These are phyloP conservation scores for Xanthia icteritia DNA, from an alignment of 2,888 invertebrate genomes.

Conservation along the genomic window DNA sequence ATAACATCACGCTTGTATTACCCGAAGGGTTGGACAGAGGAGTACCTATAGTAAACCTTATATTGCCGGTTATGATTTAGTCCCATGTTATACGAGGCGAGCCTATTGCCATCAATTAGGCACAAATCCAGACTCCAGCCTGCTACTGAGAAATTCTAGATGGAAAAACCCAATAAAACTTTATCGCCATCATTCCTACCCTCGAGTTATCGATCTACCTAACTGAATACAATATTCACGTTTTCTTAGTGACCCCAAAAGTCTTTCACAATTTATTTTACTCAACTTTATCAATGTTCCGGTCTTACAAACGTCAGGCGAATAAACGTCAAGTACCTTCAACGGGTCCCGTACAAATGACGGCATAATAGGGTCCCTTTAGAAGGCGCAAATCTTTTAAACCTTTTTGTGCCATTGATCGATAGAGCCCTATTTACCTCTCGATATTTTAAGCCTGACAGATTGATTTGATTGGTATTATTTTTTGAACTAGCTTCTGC, in stretches of 20 bases:
- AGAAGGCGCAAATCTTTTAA: conserved; percentile 50
- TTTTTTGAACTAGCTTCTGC: too few species aligned
- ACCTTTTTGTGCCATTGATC: conserved; percentile 37
- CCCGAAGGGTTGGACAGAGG: too few species aligned
- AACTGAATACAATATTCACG: background rate
- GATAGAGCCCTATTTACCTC: conserved; percentile 50
- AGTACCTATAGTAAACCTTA: too few species aligned
- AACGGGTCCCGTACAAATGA: conserved; percentile 46
- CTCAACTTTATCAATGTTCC: conserved; percentile 36
- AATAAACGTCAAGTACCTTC: conserved; percentile 40
- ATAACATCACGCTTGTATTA: too few species aligned
- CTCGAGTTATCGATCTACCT: background rate
- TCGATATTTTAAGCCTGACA: conserved; percentile 43
- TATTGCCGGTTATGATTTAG: too few species aligned
- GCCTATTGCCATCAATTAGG: too few species aligned
- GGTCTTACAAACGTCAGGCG: conserved; percentile 25
- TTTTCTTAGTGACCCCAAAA: conserved; percentile 24
- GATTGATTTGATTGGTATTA: conserved; percentile 19
- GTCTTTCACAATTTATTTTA: conserved; percentile 25
- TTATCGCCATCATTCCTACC: background rate
- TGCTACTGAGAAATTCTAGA: too few species aligned
- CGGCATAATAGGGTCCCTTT: conserved; percentile 46
- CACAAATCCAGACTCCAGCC: too few species aligned
- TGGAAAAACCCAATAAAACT: too few species aligned
- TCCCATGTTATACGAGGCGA: too few species aligned